These are phyloP conservation scores for Cryptus armator DNA, from an alignment of 2,888 invertebrate species.

Conservation along the genomic window DNA sequence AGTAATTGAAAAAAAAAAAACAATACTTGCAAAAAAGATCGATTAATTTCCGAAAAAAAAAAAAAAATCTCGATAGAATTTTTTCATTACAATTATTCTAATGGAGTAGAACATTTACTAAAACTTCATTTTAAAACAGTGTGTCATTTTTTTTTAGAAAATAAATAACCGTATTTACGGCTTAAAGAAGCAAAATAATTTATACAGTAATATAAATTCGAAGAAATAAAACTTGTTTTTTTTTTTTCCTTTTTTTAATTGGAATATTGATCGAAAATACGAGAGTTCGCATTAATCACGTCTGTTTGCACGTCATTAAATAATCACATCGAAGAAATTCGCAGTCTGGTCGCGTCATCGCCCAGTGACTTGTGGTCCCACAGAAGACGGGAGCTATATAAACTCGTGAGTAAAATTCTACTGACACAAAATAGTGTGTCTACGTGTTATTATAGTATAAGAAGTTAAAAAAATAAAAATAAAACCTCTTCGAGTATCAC, in stretches of 20 bases:
- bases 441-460: slow-evolving; percentile 19
- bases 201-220: not conserved
- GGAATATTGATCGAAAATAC: not conserved
- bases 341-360: not conserved
- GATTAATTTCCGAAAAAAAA: too few relatives aligned
- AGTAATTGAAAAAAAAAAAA: too few relatives aligned
- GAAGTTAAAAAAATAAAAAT: not conserved
- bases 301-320: not conserved
- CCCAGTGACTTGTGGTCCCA: not conserved
- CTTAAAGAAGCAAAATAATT: not conserved
- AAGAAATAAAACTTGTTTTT: not conserved
- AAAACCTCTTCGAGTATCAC: slow-evolving; percentile 18
- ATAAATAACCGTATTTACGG: too few relatives aligned
- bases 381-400: not conserved
- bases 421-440: slow-evolving; percentile 10
- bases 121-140: not conserved
- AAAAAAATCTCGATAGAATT: not conserved
- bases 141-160: too few relatives aligned
- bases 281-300: not conserved
- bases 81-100: not conserved
- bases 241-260: not conserved
- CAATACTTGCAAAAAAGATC: too few relatives aligned
- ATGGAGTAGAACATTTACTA: not conserved
- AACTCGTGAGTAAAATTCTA: not conserved
- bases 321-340: slow-evolving; percentile 4